These are phyloP conservation scores for Hesperophylax magnus DNA, from an alignment of 1,140 invertebrate genomes.

Conservation along the genomic window DNA sequence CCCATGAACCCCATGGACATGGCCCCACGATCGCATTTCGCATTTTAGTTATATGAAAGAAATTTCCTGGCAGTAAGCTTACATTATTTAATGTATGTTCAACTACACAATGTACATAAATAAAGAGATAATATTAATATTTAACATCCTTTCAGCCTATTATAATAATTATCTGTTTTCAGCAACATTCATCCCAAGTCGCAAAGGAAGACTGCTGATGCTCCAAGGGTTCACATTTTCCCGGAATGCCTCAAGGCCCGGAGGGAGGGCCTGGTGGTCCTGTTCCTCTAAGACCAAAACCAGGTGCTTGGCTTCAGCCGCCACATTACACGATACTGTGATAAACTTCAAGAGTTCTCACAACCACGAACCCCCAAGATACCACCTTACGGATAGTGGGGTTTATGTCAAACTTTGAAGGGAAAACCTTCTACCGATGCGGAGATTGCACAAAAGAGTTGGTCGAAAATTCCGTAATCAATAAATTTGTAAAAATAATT, in stretches of 20 bases:
- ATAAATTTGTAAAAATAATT: too few relatives aligned
- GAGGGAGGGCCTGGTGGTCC: background rate
- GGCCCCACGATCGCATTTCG: too few relatives aligned
- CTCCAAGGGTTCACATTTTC: background rate
- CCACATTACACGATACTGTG: background rate
- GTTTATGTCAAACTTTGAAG: background rate
- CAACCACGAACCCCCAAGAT: background rate
- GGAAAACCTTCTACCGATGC: too few relatives aligned
- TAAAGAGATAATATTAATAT: background rate
- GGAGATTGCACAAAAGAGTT: too few relatives aligned
- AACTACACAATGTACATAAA: too few relatives aligned
- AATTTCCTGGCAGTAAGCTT: too few relatives aligned
- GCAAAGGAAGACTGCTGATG: background rate
- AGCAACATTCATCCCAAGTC: constrained; percentile 1
- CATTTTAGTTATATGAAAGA: too few relatives aligned
- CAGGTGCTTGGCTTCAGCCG: background rate
- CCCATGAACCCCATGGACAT: too few relatives aligned
- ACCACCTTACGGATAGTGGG: background rate
- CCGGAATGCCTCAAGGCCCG: background rate
- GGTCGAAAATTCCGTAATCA: too few relatives aligned
- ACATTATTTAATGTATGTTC: too few relatives aligned
- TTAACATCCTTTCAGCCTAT: background rate
- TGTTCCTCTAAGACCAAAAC: constrained; percentile 8
- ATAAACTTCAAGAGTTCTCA: background rate
- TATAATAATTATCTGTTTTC: background rate